These are phyloP conservation scores for Cetonia aurata DNA, from an alignment of 2,888 invertebrate species.

Conservation along the genomic window DNA sequence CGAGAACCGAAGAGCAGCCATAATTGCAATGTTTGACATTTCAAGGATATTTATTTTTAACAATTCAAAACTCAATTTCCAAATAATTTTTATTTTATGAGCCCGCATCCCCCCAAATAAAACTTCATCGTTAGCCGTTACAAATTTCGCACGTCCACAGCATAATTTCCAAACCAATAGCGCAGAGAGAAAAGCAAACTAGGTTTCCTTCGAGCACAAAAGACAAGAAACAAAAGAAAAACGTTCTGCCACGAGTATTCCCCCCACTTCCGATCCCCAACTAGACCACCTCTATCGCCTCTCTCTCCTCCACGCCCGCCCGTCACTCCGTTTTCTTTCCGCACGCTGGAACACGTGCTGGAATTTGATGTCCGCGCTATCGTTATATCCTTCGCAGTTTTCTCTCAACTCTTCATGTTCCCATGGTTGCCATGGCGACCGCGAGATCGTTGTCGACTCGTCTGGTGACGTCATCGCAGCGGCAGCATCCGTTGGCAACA, in stretches of 20 bases:
- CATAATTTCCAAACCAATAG: no score
- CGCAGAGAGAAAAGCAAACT: no score
- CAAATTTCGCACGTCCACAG: no score
- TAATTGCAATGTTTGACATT: no score
- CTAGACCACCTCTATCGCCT: no score
- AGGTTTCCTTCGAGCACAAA: no score
- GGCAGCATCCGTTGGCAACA: constrained; percentile 58
- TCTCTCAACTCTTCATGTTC: constrained; percentile 35
- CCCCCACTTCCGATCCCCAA: not conserved
- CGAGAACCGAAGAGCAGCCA: no score
- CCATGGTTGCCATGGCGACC: constrained; percentile 57
- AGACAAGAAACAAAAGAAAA: not conserved
- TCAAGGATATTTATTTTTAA: no score
- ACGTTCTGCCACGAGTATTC: not conserved
- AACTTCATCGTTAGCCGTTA: no score
- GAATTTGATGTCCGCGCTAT: constrained; percentile 38
- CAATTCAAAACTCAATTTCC: no score
- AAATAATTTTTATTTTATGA: no score
- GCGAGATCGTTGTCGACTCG: constrained; percentile 56
- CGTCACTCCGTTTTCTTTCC: not conserved
- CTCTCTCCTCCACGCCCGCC: not conserved
- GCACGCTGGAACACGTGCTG: not conserved
- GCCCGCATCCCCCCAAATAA: no score
- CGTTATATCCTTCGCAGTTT: constrained; percentile 45
- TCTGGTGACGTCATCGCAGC: constrained; percentile 58